Evolutionary conservation across 2,888 invertebrate genomes (phyloP).

Genomic region (Melanchra persicariae): DNA sequence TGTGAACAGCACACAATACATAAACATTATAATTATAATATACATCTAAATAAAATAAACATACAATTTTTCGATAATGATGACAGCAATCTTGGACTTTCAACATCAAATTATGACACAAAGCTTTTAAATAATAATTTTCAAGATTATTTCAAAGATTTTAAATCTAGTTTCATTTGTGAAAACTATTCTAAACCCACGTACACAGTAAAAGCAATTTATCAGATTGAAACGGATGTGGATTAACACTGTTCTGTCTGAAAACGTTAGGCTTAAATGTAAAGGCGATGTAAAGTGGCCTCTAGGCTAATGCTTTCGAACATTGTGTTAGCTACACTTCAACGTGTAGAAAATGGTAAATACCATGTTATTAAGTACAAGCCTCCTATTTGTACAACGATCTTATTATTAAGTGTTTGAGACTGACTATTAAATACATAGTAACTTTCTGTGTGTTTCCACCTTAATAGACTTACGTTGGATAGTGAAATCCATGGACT

Average conservation of each 20-base stretch:
- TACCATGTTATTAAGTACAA: slow-evolving; percentile 36
- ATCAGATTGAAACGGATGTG: slow-evolving; percentile 4
- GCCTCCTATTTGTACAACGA: slow-evolving; percentile 27
- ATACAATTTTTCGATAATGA: neutral
- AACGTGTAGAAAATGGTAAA: slow-evolving; percentile 40
- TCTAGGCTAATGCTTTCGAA: slow-evolving; percentile 26
- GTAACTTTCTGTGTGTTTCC: slow-evolving; percentile 30
- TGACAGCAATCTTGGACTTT: no score
- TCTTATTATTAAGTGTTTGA: slow-evolving; percentile 6
- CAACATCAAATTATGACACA: no score
- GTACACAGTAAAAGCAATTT: neutral
- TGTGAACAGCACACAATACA: no score
- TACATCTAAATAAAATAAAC: no score
- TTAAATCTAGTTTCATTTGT: no score
- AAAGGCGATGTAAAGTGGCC: slow-evolving; percentile 27
- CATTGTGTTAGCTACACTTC: slow-evolving; percentile 27
- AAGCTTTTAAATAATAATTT: no score
- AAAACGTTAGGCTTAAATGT: slow-evolving; percentile 30
- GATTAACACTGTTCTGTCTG: neutral
- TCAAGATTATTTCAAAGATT: no score
- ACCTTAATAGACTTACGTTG: neutral
- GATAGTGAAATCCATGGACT: neutral
- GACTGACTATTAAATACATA: slow-evolving; percentile 3
- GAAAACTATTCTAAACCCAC: neutral
- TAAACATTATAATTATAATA: neutral